Conservation (phyloP, 1,140 invertebrate genomes). For the Tetranychus urticae region DNA sequence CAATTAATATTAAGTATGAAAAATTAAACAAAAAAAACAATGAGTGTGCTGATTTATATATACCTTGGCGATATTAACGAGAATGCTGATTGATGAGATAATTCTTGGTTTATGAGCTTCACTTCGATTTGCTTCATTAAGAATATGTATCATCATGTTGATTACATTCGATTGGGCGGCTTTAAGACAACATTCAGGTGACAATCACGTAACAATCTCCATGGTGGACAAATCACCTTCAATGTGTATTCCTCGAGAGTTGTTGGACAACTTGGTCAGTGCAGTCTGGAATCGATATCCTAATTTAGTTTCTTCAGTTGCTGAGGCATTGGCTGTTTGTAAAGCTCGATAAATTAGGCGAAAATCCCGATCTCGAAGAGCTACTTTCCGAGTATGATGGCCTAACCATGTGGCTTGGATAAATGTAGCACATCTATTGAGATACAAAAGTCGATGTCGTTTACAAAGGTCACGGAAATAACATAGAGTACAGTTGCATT, state of each 20-base stretch:
- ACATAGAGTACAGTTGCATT: neutral
- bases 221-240: neutral
- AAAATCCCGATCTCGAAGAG: neutral
- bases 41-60: neutral
- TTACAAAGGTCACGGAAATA: neutral
- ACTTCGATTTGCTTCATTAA: neutral
- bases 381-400: neutral
- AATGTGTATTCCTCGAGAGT: neutral
- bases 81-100: neutral
- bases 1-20: too few species aligned
- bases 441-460: neutral
- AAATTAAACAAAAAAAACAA: too few species aligned
- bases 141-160: neutral
- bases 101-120: neutral
- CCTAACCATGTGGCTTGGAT: neutral
- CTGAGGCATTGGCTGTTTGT: neutral
- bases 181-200: neutral
- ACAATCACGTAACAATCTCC: neutral
- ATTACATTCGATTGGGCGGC: neutral
- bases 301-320: neutral
- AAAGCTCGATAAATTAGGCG: neutral
- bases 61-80: neutral
- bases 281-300: neutral
- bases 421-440: neutral
- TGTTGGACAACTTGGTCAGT: neutral